Conservation (phyloP, 2,113 vertebrate species). For the Bubalus kerabau region DNA sequence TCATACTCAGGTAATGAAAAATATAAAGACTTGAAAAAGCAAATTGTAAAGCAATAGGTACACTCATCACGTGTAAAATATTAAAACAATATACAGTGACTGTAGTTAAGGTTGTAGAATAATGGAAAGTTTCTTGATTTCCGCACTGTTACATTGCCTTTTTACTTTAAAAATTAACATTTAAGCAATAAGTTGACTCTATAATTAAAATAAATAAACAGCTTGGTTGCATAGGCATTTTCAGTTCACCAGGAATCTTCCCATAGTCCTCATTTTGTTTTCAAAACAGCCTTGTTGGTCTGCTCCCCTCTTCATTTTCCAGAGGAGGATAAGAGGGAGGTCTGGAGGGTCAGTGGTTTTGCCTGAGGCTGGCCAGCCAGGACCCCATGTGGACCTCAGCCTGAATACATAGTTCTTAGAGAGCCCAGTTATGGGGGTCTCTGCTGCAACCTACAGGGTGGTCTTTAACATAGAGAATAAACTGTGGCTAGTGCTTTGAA, state of each 20-base stretch:
- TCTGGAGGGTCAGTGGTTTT: neutral
- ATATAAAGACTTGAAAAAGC: neutral
- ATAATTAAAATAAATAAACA: neutral
- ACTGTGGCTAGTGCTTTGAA: neutral
- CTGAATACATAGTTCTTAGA: neutral
- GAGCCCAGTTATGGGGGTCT: neutral
- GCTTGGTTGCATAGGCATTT: neutral
- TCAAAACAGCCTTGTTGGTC: neutral
- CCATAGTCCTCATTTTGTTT: neutral
- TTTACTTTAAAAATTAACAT: neutral
- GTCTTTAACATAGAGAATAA: neutral
- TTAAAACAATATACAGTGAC: neutral
- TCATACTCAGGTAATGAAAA: neutral
- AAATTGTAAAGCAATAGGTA: neutral
- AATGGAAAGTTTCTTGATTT: neutral
- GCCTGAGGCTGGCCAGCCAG: neutral
- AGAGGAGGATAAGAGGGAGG: neutral
- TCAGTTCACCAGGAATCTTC: neutral
- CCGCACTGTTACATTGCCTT: neutral
- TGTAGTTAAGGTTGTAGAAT: neutral
- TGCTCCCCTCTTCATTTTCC: neutral
- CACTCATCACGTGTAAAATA: neutral
- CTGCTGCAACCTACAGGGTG: neutral
- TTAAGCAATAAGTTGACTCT: neutral
- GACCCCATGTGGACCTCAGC: neutral